These are phyloP conservation scores for Dasyornis broadbenti DNA, from an alignment of 2,113 vertebrate species.

Conservation along the genomic window DNA sequence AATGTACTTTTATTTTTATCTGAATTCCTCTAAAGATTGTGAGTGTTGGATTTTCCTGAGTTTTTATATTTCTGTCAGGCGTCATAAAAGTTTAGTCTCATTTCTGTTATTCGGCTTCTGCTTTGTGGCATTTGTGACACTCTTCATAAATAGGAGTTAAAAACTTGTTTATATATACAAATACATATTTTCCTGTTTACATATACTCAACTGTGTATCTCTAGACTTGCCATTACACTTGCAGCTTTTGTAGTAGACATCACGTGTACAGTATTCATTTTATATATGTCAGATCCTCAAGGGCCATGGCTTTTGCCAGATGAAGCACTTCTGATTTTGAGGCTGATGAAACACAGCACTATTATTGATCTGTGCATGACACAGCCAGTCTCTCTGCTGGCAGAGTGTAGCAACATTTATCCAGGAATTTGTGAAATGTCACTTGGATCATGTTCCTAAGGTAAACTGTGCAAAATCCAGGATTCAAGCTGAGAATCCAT, in stretches of 20 bases:
- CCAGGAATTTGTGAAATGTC: constrained; percentile 89
- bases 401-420: constrained; percentile 85
- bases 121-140: background rate
- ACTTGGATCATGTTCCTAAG: constrained; percentile 81
- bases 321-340: constrained; percentile 78
- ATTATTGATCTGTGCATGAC: constrained; percentile 83
- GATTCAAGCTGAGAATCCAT: constrained; percentile 69
- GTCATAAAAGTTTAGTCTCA: background rate
- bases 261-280: constrained; percentile 63
- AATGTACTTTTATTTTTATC: background rate
- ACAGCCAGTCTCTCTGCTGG: constrained; percentile 75
- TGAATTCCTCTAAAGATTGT: background rate
- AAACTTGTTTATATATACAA: background rate
- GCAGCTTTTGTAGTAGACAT: constrained; percentile 58
- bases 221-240: constrained; percentile 32
- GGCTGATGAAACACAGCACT: constrained; percentile 76
- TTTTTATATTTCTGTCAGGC: background rate
- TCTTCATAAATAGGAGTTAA: constrained; percentile 12
- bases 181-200: background rate
- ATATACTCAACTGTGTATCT: background rate
- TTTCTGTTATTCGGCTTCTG: constrained; percentile 29
- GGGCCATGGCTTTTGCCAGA: constrained; percentile 82
- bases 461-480: constrained; percentile 77
- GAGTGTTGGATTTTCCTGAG: background rate
- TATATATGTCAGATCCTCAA: constrained; percentile 79